These are phyloP conservation scores for Myopa tessellatipennis DNA, from an alignment of 2,888 invertebrate genomes.

Conservation along the genomic window DNA sequence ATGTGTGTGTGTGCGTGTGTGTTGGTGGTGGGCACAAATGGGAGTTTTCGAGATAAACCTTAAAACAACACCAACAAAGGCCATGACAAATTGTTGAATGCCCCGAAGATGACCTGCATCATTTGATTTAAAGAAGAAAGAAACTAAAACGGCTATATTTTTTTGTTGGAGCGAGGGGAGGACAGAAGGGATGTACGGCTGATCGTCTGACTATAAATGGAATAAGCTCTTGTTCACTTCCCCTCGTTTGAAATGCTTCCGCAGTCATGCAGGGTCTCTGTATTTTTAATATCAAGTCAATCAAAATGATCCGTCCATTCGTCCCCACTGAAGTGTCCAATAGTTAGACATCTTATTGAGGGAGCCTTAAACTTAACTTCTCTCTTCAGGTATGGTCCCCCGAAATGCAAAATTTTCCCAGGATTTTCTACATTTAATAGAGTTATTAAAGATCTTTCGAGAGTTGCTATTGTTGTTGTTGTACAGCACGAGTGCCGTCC, in stretches of 20 bases:
- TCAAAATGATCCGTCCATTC: too few relatives aligned
- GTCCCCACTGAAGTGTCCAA: too few relatives aligned
- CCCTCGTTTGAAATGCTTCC: too few relatives aligned
- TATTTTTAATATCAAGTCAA: too few relatives aligned
- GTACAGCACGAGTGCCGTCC: neutral
- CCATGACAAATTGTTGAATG: conserved; percentile 30
- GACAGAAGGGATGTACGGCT: neutral
- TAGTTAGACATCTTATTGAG: neutral
- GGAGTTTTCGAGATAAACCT: conserved; percentile 9
- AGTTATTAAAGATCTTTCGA: neutral
- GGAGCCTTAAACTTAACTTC: neutral
- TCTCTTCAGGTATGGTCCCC: neutral
- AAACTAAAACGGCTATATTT: neutral
- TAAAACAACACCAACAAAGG: neutral
- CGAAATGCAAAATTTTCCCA: neutral
- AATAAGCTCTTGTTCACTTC: neutral
- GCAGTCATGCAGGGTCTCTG: too few relatives aligned
- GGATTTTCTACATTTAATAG: neutral
- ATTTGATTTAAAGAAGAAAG: neutral
- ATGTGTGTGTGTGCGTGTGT: neutral
- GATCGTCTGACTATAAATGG: neutral
- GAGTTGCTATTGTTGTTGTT: neutral
- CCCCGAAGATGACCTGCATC: conserved; percentile 21
- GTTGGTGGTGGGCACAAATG: neutral
- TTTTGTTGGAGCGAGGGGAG: neutral